These are phyloP conservation scores for Argynnis bischoffii DNA, from an alignment of 2,888 invertebrate species.

Conservation along the genomic window DNA sequence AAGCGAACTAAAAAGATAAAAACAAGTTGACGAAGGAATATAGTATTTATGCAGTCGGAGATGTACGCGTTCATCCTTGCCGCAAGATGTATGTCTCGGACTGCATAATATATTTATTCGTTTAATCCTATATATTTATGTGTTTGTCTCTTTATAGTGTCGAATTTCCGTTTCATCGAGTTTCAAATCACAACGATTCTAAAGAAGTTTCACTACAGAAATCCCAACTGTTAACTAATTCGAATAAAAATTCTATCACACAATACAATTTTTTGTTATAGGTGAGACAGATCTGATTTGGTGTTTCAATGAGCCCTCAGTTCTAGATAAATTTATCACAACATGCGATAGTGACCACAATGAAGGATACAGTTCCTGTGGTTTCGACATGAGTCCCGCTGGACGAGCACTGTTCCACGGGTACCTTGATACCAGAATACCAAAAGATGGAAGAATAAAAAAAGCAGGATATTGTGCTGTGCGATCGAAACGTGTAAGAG, in stretches of 20 bases:
- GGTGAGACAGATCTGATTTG: constrained; percentile 89
- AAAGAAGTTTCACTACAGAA: no score
- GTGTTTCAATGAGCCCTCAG: constrained; percentile 85
- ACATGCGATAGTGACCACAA: constrained; percentile 91
- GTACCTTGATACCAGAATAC: constrained; percentile 84
- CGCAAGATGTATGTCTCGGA: no score
- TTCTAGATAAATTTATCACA: constrained; percentile 87
- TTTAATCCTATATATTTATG: no score
- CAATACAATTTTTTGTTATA: constrained; percentile 42
- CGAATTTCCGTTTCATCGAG: no score
- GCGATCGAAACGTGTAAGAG: constrained; percentile 85
- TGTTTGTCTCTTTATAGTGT: no score
- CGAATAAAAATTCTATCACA: not conserved
- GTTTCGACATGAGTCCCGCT: constrained; percentile 84
- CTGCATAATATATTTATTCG: no score
- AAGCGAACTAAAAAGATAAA: no score
- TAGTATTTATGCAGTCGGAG: no score
- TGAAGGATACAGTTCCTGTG: constrained; percentile 90
- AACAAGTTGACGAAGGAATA: no score
- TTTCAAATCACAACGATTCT: no score
- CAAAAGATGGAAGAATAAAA: constrained; percentile 91
- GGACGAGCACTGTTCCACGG: constrained; percentile 90
- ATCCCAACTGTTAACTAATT: no score
- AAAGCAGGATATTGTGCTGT: constrained; percentile 92
- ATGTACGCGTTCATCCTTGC: no score